These are phyloP conservation scores for Mellivora capensis DNA, from an alignment of 2,113 vertebrate species.

Conservation along the genomic window DNA sequence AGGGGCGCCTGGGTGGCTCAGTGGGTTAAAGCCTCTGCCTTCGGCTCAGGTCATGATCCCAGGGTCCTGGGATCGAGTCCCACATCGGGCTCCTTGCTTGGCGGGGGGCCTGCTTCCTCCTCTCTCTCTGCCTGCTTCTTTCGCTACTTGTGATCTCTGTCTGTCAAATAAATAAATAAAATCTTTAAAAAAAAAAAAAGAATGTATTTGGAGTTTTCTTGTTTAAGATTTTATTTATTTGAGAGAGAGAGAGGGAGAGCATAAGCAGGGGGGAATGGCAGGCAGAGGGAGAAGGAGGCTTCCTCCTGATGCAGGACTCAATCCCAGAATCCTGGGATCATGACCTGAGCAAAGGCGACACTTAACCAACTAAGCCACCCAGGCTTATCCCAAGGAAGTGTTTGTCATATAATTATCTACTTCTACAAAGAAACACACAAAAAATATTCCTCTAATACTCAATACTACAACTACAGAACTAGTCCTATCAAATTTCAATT, in stretches of 20 bases:
- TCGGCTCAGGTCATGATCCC: no score
- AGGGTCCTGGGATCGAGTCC: no score
- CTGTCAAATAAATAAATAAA: no score
- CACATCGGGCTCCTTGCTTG: no score
- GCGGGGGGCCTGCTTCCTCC: no score
- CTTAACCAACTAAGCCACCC: not conserved
- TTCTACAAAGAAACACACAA: conserved; percentile 16
- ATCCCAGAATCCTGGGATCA: not conserved
- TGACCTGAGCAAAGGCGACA: not conserved
- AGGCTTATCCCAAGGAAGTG: not conserved
- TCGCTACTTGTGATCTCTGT: no score
- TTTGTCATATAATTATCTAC: not conserved
- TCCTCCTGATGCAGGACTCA: not conserved
- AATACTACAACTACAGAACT: not conserved
- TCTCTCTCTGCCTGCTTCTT: no score
- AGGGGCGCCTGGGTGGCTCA: no score
- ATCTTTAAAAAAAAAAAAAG: no score
- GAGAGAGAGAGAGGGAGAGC: no score
- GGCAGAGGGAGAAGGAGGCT: not conserved
- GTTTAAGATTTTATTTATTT: not conserved
- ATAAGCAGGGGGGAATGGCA: not conserved
- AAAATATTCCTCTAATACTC: not conserved
- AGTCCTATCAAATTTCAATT: not conserved
- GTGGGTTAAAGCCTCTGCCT: no score
- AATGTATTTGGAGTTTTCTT: not conserved